Evolutionary conservation across 2,113 vertebrate genomes (phyloP), one percentile per base, ranked within the genome.

Genomic region (Micronycteris hirsuta): DNA sequence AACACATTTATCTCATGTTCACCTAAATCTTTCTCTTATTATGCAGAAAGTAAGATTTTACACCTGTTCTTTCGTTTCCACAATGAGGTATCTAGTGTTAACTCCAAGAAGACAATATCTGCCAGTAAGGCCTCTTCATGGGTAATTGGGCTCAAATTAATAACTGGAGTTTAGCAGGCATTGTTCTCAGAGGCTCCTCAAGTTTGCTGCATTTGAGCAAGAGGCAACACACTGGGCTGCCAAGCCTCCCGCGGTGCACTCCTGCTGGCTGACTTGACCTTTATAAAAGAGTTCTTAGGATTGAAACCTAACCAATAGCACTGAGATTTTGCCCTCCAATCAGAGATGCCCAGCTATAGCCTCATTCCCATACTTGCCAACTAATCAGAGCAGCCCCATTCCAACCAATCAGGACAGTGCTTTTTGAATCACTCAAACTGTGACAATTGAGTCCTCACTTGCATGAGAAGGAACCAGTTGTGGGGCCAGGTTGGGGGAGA

Each of bases 11-110:
- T 68, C 73, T 95, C 33, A 70, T 43, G 45, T 80, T 93, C 63
- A 87, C 9, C 65, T 38, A 95, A 68, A 28, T 89, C 10, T 36
- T 71, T 82, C 68, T 85, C 47, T 93, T 96, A 92, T 86, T 36
- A 68, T 41, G 33, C 5, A 68, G 70, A 95, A 92, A 47, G 0
- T 22, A 93, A 63, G 11, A 86, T 47, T 8, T 86, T 43, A 65
- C 2, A 71, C 4, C 24, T 70, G 93, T 19, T 83, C 17, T 28
- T 89, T 88, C 81, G 74, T 68, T 82, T 90, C 49, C 41, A 56
- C 26, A 78, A 56, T 28, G 16, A 77, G 11, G 7, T 31, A 85
- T 5, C 41, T 41, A 73, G 22, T 56, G n/a, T 73, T 15, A 80
- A 71, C 22, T n/a, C n/a, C 22, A 16, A 38, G 20, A 54, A 36